Percentiles rank a stretch among this genome's conserved stretches.
Evolutionary conservation across 1,140 invertebrate genomes (phyloP).

Genomic region (Drepana arcuata): DNA sequence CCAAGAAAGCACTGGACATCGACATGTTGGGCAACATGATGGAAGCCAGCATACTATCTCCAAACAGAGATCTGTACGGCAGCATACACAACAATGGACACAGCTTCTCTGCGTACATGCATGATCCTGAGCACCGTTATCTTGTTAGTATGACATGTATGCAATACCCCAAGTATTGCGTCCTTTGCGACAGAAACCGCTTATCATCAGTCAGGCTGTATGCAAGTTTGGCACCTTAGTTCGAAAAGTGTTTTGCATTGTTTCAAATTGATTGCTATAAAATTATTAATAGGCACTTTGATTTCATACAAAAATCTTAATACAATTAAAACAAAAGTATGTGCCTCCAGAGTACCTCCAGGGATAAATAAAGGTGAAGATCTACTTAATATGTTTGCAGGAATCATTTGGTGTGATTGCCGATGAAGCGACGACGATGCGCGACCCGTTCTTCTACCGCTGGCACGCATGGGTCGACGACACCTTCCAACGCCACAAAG

Average conservation of each 20-base stretch:
- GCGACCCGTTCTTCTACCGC: constrained; percentile 81
- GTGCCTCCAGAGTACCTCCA: too few relatives aligned
- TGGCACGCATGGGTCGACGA: constrained; percentile 79
- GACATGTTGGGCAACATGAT: constrained; percentile 78
- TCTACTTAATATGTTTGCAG: too few relatives aligned
- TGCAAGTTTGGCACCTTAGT: too few relatives aligned
- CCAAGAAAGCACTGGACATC: constrained; percentile 66
- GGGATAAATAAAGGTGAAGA: too few relatives aligned
- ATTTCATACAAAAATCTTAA: too few relatives aligned
- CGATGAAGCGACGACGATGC: constrained; percentile 78
- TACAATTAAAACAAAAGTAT: too few relatives aligned
- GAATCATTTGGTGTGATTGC: constrained; percentile 77
- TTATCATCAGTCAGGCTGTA: too few relatives aligned
- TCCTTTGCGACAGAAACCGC: too few relatives aligned
- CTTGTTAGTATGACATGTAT: constrained; percentile 63
- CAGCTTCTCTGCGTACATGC: constrained; percentile 73
- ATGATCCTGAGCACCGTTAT: constrained; percentile 76
- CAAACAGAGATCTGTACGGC: constrained; percentile 76
- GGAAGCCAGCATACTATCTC: constrained; percentile 72
- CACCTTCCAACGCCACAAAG: constrained; percentile 77
- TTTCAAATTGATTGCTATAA: too few relatives aligned
- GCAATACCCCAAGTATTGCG: too few relatives aligned
- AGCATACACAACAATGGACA: constrained; percentile 78
- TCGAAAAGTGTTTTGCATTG: too few relatives aligned
- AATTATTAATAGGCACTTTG: too few relatives aligned